Evolutionary conservation across 2,113 vertebrate genomes (phyloP).

Genomic region (Muntiacus reevesi): DNA sequence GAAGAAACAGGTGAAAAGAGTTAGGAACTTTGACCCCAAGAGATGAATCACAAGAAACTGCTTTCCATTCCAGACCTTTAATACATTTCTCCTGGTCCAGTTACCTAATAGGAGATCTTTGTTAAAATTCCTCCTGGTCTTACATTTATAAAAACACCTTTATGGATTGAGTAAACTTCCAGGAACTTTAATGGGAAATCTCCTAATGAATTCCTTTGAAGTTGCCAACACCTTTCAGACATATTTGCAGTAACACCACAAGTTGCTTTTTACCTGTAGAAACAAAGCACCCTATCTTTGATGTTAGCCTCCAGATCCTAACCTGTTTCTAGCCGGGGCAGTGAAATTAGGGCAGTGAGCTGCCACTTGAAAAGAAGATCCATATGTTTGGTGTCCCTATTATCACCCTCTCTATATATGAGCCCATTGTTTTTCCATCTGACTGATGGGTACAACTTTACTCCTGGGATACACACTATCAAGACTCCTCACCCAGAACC

Average conservation of each 20-base stretch:
- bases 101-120: background rate
- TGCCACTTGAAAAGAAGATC: background rate
- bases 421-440: background rate
- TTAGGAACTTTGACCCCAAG: background rate
- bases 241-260: background rate
- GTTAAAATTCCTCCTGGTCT: background rate
- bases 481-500: background rate
- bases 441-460: background rate
- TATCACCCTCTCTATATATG: background rate
- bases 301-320: background rate
- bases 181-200: background rate
- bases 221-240: background rate
- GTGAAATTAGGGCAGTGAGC: background rate
- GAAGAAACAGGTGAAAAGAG: background rate
- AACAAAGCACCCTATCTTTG: slow-evolving; percentile 15
- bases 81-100: background rate
- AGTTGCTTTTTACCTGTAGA: slow-evolving; percentile 36
- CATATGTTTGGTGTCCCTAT: background rate
- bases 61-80: background rate
- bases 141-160: background rate
- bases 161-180: slow-evolving; percentile 31
- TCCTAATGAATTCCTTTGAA: slow-evolving; percentile 28
- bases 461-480: background rate
- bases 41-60: background rate
- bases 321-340: background rate